Conservation (phyloP, 1,140 invertebrate genomes). For the Euwallacea fornicatus region DNA sequence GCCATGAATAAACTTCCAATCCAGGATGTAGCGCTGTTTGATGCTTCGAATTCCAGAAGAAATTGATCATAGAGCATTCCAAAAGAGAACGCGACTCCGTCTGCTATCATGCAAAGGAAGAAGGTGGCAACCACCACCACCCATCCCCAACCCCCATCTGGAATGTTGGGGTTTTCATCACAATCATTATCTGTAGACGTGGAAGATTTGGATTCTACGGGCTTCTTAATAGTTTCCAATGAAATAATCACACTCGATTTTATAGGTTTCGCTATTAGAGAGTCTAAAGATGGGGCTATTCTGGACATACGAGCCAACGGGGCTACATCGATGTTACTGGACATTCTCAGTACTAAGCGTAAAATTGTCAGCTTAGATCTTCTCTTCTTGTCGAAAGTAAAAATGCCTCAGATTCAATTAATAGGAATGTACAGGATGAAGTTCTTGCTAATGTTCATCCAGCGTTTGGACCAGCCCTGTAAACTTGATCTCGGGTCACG, state of each 20-base stretch:
- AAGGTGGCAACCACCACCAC: constrained; percentile 83
- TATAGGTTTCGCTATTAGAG: constrained; percentile 26
- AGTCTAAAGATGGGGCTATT: constrained; percentile 37
- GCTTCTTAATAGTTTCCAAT: background rate
- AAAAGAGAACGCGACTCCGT: constrained; percentile 92
- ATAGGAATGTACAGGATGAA: constrained; percentile 27
- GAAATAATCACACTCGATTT: constrained; percentile 6
- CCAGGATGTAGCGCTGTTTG: constrained; percentile 82
- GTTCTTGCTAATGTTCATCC: constrained; percentile 39
- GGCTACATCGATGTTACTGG: constrained; percentile 32
- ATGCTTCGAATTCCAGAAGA: constrained; percentile 77
- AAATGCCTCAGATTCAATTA: constrained; percentile 23
- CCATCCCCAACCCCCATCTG: constrained; percentile 84
- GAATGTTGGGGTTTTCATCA: constrained; percentile 55
- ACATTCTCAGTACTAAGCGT: no score
- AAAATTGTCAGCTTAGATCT: no score
- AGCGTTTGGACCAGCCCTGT: constrained; percentile 45
- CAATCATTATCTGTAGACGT: constrained; percentile 20
- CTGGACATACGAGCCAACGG: constrained; percentile 53
- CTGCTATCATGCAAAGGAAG: constrained; percentile 85
- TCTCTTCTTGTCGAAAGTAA: no score
- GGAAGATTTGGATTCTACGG: no score
- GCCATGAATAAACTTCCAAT: constrained; percentile 87
- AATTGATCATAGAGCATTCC: constrained; percentile 87
- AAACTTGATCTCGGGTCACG: constrained; percentile 44